Evolutionary conservation across 2,797 vertebrate genomes (phyloP).

Genomic region (Sebastes elongatus): DNA sequence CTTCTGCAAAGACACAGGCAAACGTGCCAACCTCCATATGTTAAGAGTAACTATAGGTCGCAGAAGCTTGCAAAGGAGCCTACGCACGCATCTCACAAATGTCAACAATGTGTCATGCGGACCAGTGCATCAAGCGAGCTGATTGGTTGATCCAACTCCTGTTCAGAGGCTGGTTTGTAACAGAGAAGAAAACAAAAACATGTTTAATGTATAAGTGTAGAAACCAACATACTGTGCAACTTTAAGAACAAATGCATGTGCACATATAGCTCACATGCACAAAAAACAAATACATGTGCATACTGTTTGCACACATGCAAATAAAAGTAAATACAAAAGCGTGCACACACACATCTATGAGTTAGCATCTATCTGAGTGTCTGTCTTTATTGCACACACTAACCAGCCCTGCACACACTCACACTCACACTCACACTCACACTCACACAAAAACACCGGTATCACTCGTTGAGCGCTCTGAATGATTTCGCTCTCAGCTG

Average conservation of each 20-base stretch:
- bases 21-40: no score
- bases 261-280: neutral
- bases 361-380: neutral
- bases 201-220: accelerated
- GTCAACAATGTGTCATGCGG: neutral
- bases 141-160: neutral
- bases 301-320: neutral
- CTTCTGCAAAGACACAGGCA: neutral
- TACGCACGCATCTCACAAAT: neutral
- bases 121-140: neutral
- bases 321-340: neutral
- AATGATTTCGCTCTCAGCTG: constrained; percentile 69
- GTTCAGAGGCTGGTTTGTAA: neutral
- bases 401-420: constrained; percentile 3
- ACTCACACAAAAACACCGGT: constrained; percentile 30
- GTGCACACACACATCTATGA: neutral
- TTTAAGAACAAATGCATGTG: neutral
- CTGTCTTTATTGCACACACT: constrained; percentile 6
- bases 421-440: neutral
- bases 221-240: no score
- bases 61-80: neutral
- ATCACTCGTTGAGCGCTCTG: constrained; percentile 59
- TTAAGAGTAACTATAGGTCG: neutral
- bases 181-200: neutral
- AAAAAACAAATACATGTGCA: neutral